Evolutionary conservation across 2,888 invertebrate species (phyloP), one percentile per base, ranked within the genome.

Genomic region (Bruchidius siliquastri): DNA sequence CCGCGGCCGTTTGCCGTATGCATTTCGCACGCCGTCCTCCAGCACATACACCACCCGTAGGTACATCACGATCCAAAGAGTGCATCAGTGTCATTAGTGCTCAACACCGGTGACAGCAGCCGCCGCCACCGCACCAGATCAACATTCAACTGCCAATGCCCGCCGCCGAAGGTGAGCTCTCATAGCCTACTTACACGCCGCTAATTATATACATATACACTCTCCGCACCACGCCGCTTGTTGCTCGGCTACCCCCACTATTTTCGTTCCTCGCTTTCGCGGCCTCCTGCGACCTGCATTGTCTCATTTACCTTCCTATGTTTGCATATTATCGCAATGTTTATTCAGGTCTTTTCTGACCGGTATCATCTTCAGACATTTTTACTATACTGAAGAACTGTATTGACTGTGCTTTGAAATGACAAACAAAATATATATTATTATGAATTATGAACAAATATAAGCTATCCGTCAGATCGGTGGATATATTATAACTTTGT

Each of bases 71-170:
- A 68, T 82, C 82, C 83, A 82, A 84, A 82, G 83, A 85, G 85
- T 85, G 84, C 83, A 84, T 84, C 82, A 84, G 86, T 86, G 86
- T 85, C 86, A 86, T 86, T 86, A 86, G 85, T 86, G 49, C 49
- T 49, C 49, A 49, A 4, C 49, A 49, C 49, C 49, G 49, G 49
- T 49, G 49, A 49, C 49, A 49, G 49, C n/a, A n/a, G n/a, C n/a
- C n/a, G n/a, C n/a, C n/a, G n/a, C n/a, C n/a, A n/a, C 49, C 49
- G 49, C 1, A 13, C 49, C n/a, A n/a, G n/a, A 13, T 49, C 49
- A 49, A 49, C 49, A 6, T 30, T 84, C 86, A 86, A 85, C 86
- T 85, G 85, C 85, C 85, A 84, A n/a, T n/a, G 84, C 85, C 86
- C 84, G 85, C 68, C 68, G 21, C 49, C 13, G 2, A 83, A 85